Percentiles rank a stretch among this genome's conserved stretches.
phyloP scores from a whole-genome alignment of 2,797 vertebrate genomes.

The Peromyscus aztecus region DNA sequence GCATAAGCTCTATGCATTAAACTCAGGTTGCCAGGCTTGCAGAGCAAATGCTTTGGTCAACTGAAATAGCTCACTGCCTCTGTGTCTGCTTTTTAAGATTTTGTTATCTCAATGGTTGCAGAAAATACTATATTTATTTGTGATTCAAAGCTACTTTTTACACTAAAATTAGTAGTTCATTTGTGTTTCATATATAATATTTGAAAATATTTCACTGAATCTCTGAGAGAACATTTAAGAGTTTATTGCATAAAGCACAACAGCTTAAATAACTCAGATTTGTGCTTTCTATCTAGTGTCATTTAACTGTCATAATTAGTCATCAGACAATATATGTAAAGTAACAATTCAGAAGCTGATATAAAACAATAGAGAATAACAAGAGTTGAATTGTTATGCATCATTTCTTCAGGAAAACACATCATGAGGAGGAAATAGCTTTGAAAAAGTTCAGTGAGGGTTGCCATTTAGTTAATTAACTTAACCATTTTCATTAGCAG shows the following conservation, averaged over 20 bases:
- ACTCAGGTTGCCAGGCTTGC: background rate
- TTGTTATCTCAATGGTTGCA: background rate
- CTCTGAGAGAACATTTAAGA: background rate
- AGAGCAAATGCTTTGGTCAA: background rate
- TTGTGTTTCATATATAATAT: slow-evolving; percentile 3
- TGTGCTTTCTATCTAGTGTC: slow-evolving; percentile 40
- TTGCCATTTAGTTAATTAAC: slow-evolving; percentile 88
- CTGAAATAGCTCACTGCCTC: background rate
- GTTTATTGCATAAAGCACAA: background rate
- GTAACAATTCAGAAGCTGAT: slow-evolving; percentile 76
- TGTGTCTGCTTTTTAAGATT: background rate
- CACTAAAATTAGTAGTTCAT: background rate
- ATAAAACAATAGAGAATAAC: slow-evolving; percentile 73
- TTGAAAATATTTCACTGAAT: background rate
- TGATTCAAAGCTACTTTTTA: background rate
- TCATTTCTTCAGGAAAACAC: slow-evolving; percentile 87
- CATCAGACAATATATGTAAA: slow-evolving; percentile 70
- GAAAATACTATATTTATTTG: background rate
- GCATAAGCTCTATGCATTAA: background rate
- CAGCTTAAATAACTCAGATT: slow-evolving; percentile 8
- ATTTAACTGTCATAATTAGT: slow-evolving; percentile 72
- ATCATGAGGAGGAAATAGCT: slow-evolving; percentile 83
- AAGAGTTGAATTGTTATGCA: slow-evolving; percentile 85
- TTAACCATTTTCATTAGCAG: slow-evolving; percentile 87
- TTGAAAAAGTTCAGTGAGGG: slow-evolving; percentile 82